Evolutionary conservation across 2,113 vertebrate genomes (phyloP).

Genomic region (Oostethus manadensis): DNA sequence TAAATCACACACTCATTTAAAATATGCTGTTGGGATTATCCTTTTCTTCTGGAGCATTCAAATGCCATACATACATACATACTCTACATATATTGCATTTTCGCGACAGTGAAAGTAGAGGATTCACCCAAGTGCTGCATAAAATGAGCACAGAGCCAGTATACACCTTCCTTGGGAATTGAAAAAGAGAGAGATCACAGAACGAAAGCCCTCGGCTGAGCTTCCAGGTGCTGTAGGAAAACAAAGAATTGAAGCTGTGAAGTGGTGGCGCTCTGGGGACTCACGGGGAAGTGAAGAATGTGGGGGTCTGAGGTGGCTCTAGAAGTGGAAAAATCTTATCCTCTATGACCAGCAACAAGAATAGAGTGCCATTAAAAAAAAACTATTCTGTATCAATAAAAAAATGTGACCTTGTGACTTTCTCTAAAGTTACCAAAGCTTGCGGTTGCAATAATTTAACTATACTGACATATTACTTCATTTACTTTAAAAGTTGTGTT

Average conservation of each 20-base stretch:
- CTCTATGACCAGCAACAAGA: no score
- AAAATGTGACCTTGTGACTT: no score
- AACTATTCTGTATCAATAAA: no score
- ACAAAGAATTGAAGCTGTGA: constrained; percentile 24
- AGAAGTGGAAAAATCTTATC: neutral
- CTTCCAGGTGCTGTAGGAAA: constrained; percentile 5
- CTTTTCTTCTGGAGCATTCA: no score
- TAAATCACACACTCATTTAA: no score
- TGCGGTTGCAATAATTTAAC: no score
- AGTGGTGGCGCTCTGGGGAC: constrained; percentile 4
- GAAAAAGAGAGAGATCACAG: constrained; percentile 6
- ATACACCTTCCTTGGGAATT: constrained; percentile 15
- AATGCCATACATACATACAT: no score
- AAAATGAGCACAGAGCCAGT: constrained; percentile 13
- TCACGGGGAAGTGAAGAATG: constrained; percentile 5
- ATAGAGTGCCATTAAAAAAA: no score
- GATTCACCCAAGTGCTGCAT: constrained; percentile 16
- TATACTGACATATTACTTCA: no score
- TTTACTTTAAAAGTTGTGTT: no score
- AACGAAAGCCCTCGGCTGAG: constrained; percentile 9
- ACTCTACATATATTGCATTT: neutral
- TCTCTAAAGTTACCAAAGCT: no score
- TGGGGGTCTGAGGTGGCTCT: neutral
- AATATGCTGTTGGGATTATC: no score
- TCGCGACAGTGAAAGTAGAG: constrained; percentile 1